Percentiles rank a stretch among this genome's conserved stretches.
These are phyloP conservation scores for Apis dorsata DNA, from an alignment of 1,140 invertebrate genomes.

Conservation along the genomic window DNA sequence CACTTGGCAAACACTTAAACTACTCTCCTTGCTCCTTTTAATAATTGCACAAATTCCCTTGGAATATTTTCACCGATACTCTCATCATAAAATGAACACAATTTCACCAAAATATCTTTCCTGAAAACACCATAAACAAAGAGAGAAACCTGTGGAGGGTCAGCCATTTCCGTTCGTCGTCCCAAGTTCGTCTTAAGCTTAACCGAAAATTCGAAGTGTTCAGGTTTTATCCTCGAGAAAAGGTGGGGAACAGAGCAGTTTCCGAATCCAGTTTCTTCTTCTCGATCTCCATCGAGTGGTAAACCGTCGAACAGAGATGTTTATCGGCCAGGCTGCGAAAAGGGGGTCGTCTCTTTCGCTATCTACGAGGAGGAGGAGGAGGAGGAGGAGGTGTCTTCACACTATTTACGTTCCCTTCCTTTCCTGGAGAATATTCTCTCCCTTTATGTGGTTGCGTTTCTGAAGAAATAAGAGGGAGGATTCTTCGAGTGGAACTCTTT, in stretches of 20 bases:
- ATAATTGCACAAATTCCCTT: too few species aligned
- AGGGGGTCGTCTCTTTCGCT: conserved; percentile 47
- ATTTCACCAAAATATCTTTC: too few species aligned
- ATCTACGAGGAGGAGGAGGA: conserved; percentile 1
- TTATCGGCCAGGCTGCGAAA: conserved; percentile 45
- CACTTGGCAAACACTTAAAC: too few species aligned
- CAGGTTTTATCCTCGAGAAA: too few species aligned
- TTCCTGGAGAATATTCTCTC: neutral
- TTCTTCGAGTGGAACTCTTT: neutral
- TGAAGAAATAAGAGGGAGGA: neutral
- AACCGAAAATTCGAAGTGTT: too few species aligned
- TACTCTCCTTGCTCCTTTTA: too few species aligned
- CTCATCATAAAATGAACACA: too few species aligned
- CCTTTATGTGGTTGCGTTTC: neutral
- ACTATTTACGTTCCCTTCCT: conserved; percentile 29
- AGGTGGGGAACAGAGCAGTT: conserved; percentile 25
- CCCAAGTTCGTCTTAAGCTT: too few species aligned
- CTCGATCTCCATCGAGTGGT: neutral
- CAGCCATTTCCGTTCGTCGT: too few species aligned
- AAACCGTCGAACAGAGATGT: conserved; percentile 29
- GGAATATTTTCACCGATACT: too few species aligned
- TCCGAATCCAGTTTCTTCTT: neutral
- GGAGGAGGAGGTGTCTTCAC: conserved; percentile 18
- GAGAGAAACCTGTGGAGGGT: too few species aligned
- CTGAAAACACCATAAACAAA: too few species aligned